phyloP scores from a whole-genome alignment of 2,113 vertebrate genomes.

The Sylvia atricapilla region DNA sequence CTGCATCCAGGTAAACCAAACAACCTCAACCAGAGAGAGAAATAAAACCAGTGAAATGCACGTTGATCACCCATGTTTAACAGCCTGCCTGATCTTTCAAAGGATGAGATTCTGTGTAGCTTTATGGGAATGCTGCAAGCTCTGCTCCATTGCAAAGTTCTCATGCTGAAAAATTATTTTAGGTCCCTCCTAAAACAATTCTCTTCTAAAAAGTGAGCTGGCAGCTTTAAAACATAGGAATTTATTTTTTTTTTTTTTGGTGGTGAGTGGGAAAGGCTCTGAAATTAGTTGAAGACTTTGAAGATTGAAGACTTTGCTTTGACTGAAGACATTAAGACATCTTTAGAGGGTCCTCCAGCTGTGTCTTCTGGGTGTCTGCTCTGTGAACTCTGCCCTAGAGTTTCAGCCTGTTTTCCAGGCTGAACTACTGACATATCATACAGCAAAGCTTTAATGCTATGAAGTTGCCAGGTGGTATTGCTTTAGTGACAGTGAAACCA shows the following conservation, averaged over 20 bases:
- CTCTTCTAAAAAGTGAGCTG: fast-evolving
- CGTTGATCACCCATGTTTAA: fast-evolving
- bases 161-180: not conserved
- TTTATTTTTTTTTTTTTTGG: fast-evolving
- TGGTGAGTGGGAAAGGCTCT: fast-evolving
- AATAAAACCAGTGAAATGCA: not conserved
- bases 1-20: not conserved
- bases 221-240: not conserved
- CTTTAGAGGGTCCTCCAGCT: not conserved
- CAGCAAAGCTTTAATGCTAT: not conserved
- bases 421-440: not conserved
- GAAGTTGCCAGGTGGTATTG: not conserved
- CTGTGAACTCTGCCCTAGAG: not conserved
- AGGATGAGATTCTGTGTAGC: not conserved
- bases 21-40: not conserved
- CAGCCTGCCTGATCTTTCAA: not conserved
- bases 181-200: not conserved
- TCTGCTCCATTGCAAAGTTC: not conserved
- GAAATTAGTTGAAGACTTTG: not conserved
- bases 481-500: not conserved
- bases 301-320: not conserved
- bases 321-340: not conserved
- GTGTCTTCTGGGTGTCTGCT: not conserved
- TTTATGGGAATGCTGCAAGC: not conserved
- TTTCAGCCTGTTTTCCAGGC: not conserved